Evolutionary conservation across 2,113 vertebrate species (phyloP).

Genomic region (Puntigrus tetrazona): DNA sequence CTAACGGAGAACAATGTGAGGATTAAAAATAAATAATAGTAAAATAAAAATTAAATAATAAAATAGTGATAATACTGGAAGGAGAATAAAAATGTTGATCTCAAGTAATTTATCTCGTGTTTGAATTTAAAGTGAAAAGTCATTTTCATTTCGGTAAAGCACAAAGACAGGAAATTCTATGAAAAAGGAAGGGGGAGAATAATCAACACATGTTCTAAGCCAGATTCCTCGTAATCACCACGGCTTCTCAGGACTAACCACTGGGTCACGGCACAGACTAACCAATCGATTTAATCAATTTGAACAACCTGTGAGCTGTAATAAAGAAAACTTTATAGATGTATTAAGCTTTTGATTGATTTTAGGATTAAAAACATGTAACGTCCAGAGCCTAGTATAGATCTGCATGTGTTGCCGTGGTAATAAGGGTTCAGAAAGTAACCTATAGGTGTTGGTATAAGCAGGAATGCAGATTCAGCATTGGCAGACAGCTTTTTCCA

Average conservation of each 20-base stretch:
- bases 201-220: not conserved
- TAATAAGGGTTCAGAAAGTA: not conserved
- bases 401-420: not conserved
- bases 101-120: too few species aligned
- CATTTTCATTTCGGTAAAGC: too few species aligned
- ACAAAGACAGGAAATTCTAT: too few species aligned
- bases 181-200: too few species aligned
- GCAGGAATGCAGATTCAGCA: constrained; percentile 1
- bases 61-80: too few species aligned
- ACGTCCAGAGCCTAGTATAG: not conserved
- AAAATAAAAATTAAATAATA: too few species aligned
- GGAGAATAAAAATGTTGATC: too few species aligned
- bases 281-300: not conserved
- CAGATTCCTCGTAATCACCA: not conserved
- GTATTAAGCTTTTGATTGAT: not conserved
- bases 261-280: not conserved
- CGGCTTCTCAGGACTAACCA: not conserved
- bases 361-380: not conserved
- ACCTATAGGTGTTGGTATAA: constrained; percentile 1
- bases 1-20: not conserved
- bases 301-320: not conserved
- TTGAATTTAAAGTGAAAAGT: too few species aligned
- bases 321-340: not conserved
- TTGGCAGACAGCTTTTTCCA: constrained; percentile 16
- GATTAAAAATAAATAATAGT: not conserved